phyloP scores from a whole-genome alignment of 2,888 invertebrate genomes.

The Margaritifera margaritifera region DNA sequence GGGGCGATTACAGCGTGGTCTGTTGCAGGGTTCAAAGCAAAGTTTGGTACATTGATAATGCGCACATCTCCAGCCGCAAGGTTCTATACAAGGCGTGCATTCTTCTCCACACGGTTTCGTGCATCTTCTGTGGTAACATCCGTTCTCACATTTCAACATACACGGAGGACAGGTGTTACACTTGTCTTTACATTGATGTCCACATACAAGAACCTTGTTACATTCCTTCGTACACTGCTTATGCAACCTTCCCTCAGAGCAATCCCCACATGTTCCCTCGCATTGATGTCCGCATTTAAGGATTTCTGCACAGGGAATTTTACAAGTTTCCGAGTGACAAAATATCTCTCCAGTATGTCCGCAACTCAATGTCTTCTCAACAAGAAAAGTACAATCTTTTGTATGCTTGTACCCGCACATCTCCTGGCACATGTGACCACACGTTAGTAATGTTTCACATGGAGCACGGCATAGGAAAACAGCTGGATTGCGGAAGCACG shows the following conservation, averaged over 20 bases:
- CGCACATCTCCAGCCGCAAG: slow-evolving; percentile 68
- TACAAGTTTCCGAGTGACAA: slow-evolving; percentile 42
- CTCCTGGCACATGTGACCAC: slow-evolving; percentile 32
- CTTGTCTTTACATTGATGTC: slow-evolving; percentile 23
- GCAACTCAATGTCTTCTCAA: slow-evolving; percentile 4
- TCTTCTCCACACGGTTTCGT: slow-evolving; percentile 55
- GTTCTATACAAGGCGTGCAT: slow-evolving; percentile 67
- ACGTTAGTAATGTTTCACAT: slow-evolving; percentile 39
- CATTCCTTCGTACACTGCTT: slow-evolving; percentile 17
- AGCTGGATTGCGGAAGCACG: slow-evolving; percentile 10
- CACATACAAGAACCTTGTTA: slow-evolving; percentile 29
- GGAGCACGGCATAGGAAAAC: slow-evolving; percentile 26
- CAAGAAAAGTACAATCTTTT: neutral
- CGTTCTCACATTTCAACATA: slow-evolving; percentile 17
- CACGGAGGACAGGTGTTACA: slow-evolving; percentile 36
- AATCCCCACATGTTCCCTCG: slow-evolving; percentile 26
- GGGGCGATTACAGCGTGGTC: slow-evolving; percentile 52
- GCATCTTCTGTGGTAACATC: slow-evolving; percentile 51
- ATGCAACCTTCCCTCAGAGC: slow-evolving; percentile 27
- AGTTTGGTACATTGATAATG: slow-evolving; percentile 59
- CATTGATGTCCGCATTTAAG: slow-evolving; percentile 45
- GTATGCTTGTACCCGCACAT: slow-evolving; percentile 6
- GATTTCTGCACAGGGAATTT: slow-evolving; percentile 45
- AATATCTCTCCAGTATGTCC: slow-evolving; percentile 4
- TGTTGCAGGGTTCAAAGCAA: slow-evolving; percentile 70